Conservation (phyloP, 1,140 invertebrate species). For the Lysiphlebus fabarum region DNA sequence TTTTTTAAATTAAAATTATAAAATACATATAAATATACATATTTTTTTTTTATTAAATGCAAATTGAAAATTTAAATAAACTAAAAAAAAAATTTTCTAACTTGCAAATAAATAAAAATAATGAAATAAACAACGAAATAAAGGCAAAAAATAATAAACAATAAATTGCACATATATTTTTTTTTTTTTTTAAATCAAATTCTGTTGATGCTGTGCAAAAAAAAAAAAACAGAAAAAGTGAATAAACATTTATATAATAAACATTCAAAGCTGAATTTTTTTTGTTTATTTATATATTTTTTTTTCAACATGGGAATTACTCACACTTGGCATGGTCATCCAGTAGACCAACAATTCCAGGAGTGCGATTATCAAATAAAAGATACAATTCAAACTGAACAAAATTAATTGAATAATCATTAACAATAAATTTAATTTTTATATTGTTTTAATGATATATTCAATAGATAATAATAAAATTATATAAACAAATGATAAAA, state of each 20-base stretch:
- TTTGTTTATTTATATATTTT: slow-evolving; percentile 35
- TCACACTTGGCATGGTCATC: slow-evolving; percentile 54
- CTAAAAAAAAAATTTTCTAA: neutral
- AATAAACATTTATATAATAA: slow-evolving; percentile 21
- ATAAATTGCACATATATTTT: too few relatives aligned
- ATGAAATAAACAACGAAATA: neutral
- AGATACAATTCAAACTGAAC: slow-evolving; percentile 19
- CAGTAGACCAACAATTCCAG: slow-evolving; percentile 54
- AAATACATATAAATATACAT: too few relatives aligned
- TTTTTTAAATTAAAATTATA: too few relatives aligned
- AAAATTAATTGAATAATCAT: neutral
- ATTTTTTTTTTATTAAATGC: too few relatives aligned
- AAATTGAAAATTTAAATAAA: too few relatives aligned
- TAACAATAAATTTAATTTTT: neutral
- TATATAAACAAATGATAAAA: slow-evolving; percentile 14
- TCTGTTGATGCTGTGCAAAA: neutral
- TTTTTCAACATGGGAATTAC: slow-evolving; percentile 45
- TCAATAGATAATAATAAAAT: slow-evolving; percentile 27
- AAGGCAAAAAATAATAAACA: neutral
- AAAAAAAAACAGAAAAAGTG: neutral
- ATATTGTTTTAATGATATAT: neutral
- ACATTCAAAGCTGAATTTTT: slow-evolving; percentile 27
- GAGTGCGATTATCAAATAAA: slow-evolving; percentile 48
- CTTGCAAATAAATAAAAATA: slow-evolving; percentile 4
- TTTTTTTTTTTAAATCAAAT: too few relatives aligned